Evolutionary conservation across 2,888 invertebrate genomes (phyloP), one percentile per base, ranked within the genome.

Genomic region (Epinotia nisella): DNA sequence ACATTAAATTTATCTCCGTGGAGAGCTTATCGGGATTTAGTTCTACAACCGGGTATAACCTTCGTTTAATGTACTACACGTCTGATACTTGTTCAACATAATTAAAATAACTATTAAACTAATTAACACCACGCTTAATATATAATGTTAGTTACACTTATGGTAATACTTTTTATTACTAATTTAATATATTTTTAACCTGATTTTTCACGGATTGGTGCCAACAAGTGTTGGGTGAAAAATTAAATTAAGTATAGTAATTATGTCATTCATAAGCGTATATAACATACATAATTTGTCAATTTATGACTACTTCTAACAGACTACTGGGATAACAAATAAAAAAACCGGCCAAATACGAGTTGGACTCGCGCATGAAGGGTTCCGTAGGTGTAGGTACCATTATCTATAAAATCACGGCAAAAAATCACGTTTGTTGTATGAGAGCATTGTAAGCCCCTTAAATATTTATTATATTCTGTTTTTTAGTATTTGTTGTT

Each of bases 1-100:
- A 73, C 69, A 73, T 69, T 73, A 64, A 68, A 68, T 51, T 64
- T 69, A 69, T 73, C 69, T 64, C 69, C 39, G 51, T 19, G 35
- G 29, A 24, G 61, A 72, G 64, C 58, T 69, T 73, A 69, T 64
- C 73, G 49, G 53, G 58, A 64, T 69, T 64, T 49, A 17, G 67
- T 61, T 68, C 55, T n/a, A 49, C 67, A 19, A 39, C 58, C 41
- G 10, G 19, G 67, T 58, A 56, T 55, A 68, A 56, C 58, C 24
- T 49, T 68, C n/a, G 56, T 60, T 45, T 49, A 21, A 17, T 69
- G 64, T 59, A 29, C 19, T 56, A 41, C 73, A 59, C 7, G 24
- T 15, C 41, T 13, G 41, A 49, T 15, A 67, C 24, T 58, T 58
- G 58, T 59, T 55, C 5, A 19, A 66, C 62, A 62, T 56, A 29